Conservation (phyloP, 2,888 invertebrate genomes). For the Eristalis intricaria region DNA sequence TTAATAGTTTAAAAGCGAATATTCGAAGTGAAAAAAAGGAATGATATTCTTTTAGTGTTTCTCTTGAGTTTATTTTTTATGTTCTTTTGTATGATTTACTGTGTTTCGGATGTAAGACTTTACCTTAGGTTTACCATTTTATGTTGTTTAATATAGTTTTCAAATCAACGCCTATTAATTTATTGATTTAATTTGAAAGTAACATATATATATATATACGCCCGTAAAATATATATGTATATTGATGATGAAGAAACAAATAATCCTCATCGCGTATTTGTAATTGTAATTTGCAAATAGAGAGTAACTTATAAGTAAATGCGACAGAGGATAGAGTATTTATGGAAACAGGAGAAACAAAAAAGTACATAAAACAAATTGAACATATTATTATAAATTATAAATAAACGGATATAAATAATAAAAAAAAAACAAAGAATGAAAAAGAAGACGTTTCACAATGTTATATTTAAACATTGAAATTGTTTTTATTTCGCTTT, state of each 20-base stretch:
- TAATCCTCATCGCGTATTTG: constrained; percentile 60
- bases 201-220: constrained; percentile 53
- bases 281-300: constrained; percentile 64
- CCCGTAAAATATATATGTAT: constrained; percentile 39
- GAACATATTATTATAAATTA: constrained; percentile 67
- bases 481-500: constrained; percentile 38
- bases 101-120: constrained; percentile 24
- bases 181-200: constrained; percentile 55
- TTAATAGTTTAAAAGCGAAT: constrained; percentile 63
- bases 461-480: constrained; percentile 61
- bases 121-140: constrained; percentile 6
- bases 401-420: constrained; percentile 56
- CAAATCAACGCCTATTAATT: constrained; percentile 51
- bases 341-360: constrained; percentile 70
- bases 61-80: neutral
- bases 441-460: constrained; percentile 53
- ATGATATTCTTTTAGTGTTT: constrained; percentile 23
- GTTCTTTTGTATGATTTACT: constrained; percentile 34
- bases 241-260: constrained; percentile 25
- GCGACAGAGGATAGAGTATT: constrained; percentile 74
- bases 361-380: constrained; percentile 57
- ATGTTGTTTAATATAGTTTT: constrained; percentile 36
- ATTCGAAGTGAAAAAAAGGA: constrained; percentile 30
- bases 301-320: constrained; percentile 66
- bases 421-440: constrained; percentile 25